Evolutionary conservation across 2,888 invertebrate species (phyloP), one percentile per base, ranked within the genome.

Genomic region (Megastigmus dorsalis): DNA sequence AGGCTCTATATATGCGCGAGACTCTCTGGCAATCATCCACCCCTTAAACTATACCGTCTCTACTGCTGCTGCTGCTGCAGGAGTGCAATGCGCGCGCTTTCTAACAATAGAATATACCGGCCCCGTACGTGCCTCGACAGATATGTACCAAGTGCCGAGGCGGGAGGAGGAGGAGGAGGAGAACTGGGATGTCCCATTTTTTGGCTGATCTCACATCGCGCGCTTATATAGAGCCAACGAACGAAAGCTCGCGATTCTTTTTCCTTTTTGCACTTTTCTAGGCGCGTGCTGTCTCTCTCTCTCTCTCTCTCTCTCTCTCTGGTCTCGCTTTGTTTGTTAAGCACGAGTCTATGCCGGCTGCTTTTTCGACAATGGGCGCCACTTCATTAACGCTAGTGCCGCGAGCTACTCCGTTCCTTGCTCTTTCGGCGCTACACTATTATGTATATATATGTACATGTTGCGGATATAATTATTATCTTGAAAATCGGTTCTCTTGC

Each of bases 101-200:
- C 67, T 43, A 65, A 69, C 65, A 68, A 69, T 74, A 68, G 60
- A 66, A 18, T 48, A 20, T 36, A 52, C 23, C 18, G 50, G 55
- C 45, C 30, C 33, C 48, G 62, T 57, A 63, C 60, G 50, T 74
- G 73, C 55, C 62, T 57, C 38, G 3, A 48, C 55, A 33, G 30
- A 36, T 33, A 45, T 30, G 36, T 36, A 43, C 23, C 28, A 23
- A 66, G 33, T 48, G 13, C 5, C 3, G 5, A 18, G 6, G 38
- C 20, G 9, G 9, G 36, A 33, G 63, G 38, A 33, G 18, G 13
- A 18, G 15, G 48, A 30, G 4, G 20, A n/a, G 20, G 28, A 23
- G 43, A n/a, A n/a, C n/a, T 2, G 18, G 15, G 28, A 30, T 62
- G 74, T 45, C 59, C 74, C 52, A 69, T 69, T 74, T 74, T 69